These are phyloP conservation scores for Cyclopterus lumpus DNA, from an alignment of 2,797 vertebrate species.

Conservation along the genomic window DNA sequence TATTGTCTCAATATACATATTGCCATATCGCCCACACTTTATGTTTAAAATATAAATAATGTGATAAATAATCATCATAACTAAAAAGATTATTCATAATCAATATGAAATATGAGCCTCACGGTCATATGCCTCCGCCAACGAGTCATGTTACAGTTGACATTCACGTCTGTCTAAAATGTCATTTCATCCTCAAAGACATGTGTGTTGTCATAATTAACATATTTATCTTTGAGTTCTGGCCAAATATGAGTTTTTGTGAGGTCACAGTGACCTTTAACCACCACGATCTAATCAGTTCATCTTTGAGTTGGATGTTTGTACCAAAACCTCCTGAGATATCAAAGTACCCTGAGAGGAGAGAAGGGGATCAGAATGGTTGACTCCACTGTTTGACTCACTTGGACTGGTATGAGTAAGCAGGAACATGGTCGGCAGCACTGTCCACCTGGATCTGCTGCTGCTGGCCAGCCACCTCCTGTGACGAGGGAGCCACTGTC, in stretches of 20 bases:
- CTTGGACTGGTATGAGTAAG: constrained; percentile 98
- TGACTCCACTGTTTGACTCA: constrained; percentile 76
- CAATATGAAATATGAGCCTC: neutral
- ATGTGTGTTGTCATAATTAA: neutral
- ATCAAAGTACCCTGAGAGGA: neutral
- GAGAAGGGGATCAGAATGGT: neutral
- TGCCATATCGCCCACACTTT: neutral
- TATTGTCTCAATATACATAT: neutral
- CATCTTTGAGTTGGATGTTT: neutral
- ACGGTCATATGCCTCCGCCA: too few species aligned
- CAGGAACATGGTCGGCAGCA: constrained; percentile 89
- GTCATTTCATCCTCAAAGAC: neutral
- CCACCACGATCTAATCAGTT: neutral
- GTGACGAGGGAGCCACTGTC: constrained; percentile 94
- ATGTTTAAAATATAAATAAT: neutral
- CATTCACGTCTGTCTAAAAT: neutral
- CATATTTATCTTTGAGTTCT: neutral
- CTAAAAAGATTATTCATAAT: too few species aligned
- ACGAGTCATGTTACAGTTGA: neutral
- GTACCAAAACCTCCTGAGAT: neutral
- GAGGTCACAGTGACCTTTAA: neutral
- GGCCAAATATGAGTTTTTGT: neutral
- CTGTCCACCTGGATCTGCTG: constrained; percentile 96
- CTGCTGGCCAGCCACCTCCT: constrained; percentile 94
- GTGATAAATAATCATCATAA: neutral